Evolutionary conservation across 2,113 vertebrate species (phyloP), one percentile per base, ranked within the genome.

Genomic region (Eulemur rufifrons): DNA sequence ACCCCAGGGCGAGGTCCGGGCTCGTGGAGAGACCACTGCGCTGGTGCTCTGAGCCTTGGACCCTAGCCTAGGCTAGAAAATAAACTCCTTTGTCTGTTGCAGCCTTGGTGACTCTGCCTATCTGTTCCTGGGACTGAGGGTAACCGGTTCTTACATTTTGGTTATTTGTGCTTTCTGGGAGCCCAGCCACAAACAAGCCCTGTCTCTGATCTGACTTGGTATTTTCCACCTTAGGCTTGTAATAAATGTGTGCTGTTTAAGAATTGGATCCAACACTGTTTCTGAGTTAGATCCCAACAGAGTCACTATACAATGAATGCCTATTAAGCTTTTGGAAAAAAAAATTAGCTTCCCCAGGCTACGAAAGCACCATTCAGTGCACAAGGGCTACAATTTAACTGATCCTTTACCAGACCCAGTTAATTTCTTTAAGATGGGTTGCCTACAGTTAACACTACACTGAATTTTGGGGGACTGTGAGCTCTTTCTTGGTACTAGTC

Each of bases 201-300:
- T 86, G 15, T 82, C 61, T 94, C 32, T 42, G 54, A 66, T 89
- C 47, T 80, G 68, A 91, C 20, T 86, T 78, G 52, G 56, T 74
- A 73, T 88, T 92, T 93, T 95, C 78, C 80, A 73, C 17, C 91
- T n/a, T 27, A 96, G 27, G 27, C 45, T 85, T 71, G 23, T 73
- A 96, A 91, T 95, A 96, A 96, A 96, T 97, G 93, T 81, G 18
- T 78, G 6, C 54, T 90, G 59, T 92, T 96, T 84, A 95, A 94
- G 86, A 88, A 82, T 47, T 85, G 27, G 42, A 83, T 63, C 54
- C 93, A 90, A 54, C 45, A 92, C 54, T 94, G 88, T 96, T 97
- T 97, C 89, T 93, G 54, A 86, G 77, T 52, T 97, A 89, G 29
- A 96, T 83, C 96, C 64, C 85, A 94, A 5, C 71, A 83, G 85